phyloP scores from a whole-genome alignment of 2,113 vertebrate species.

The Hippocampus comes region DNA sequence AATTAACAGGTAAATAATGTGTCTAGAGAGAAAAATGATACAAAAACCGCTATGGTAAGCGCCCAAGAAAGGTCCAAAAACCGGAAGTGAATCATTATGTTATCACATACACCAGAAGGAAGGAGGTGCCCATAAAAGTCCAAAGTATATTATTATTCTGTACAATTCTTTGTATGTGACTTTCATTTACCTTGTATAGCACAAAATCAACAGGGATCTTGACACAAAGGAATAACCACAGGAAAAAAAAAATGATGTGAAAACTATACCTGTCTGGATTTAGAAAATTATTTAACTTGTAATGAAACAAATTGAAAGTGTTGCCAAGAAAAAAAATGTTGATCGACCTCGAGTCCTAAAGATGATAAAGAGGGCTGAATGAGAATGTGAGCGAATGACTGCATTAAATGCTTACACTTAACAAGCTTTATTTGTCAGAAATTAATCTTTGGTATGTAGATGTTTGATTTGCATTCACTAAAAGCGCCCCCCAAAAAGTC shows the following conservation, averaged over 20 bases:
- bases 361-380: constrained; percentile 72
- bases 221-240: not conserved
- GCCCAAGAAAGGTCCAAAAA: too few species aligned
- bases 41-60: too few species aligned
- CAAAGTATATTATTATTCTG: too few species aligned
- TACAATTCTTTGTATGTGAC: too few species aligned
- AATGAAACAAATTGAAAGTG: constrained; percentile 56
- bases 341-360: constrained; percentile 61
- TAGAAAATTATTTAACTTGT: not conserved
- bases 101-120: too few species aligned
- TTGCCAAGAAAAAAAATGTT: constrained; percentile 71
- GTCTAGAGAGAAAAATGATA: too few species aligned
- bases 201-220: too few species aligned
- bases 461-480: constrained; percentile 99
- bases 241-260: too few species aligned
- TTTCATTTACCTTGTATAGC: too few species aligned
- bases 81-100: too few species aligned
- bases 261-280: not conserved
- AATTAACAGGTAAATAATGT: too few species aligned
- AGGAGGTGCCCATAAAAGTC: too few species aligned
- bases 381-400: constrained; percentile 50
- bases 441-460: constrained; percentile 99
- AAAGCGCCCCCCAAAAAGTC: constrained; percentile 99
- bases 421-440: constrained; percentile 98
- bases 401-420: constrained; percentile 93